Conservation (phyloP, 2,888 invertebrate genomes). For the Folsomia candida region DNA sequence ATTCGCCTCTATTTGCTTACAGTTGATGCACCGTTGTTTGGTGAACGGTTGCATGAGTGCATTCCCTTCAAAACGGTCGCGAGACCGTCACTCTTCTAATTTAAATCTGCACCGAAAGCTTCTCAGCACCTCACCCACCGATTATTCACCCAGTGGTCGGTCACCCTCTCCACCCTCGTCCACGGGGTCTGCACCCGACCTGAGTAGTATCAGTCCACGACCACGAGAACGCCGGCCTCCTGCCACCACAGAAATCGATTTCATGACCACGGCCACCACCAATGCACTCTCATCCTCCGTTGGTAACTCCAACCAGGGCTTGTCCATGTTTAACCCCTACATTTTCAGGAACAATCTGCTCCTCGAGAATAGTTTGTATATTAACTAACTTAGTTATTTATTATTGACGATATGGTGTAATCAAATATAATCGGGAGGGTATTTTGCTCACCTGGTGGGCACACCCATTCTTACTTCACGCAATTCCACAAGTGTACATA, state of each 20-base stretch:
- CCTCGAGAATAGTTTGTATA: constrained; percentile 14
- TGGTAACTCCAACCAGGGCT: background rate
- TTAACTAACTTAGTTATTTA: constrained; percentile 1
- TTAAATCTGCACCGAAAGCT: constrained; percentile 86
- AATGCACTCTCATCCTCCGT: background rate
- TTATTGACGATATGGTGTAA: no score
- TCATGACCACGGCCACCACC: background rate
- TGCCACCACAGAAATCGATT: constrained; percentile 5
- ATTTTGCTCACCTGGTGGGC: background rate
- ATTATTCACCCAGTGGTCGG: background rate
- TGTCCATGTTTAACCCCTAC: constrained; percentile 11
- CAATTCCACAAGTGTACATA: background rate
- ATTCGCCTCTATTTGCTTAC: constrained; percentile 12
- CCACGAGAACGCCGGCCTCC: background rate
- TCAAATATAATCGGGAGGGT: background rate
- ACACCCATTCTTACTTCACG: background rate
- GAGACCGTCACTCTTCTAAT: constrained; percentile 83
- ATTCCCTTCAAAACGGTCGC: constrained; percentile 86
- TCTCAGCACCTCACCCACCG: constrained; percentile 61
- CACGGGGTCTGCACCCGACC: background rate
- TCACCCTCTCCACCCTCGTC: background rate
- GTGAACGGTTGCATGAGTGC: constrained; percentile 92
- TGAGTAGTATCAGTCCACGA: background rate
- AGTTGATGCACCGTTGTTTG: constrained; percentile 88
- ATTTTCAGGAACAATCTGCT: constrained; percentile 8